Evolutionary conservation across 2,888 invertebrate genomes (phyloP), one percentile per base, ranked within the genome.

Genomic region (Drosophila subquinaria): DNA sequence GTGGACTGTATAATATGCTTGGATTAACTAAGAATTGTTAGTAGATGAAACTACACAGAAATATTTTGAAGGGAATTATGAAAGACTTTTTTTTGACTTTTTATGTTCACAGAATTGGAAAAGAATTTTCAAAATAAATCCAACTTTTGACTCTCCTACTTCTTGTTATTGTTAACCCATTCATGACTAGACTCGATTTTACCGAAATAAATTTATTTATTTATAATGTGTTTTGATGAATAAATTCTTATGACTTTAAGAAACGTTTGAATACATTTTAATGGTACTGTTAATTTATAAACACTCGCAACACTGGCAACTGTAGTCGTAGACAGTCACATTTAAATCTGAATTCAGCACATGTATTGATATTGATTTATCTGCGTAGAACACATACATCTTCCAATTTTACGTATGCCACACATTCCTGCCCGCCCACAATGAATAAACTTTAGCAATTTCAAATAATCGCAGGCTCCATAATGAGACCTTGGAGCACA

Each of bases 361-460:
- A 87, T 84, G 84, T 80, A 76, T 84, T 81, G 76, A 69, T 84
- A 87, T 84, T 84, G 84, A 84, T 87, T 84, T 84, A 84, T 84
- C 62, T 87, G 56, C 51, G 27, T 47, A 45, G 61, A 56, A 67
- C 63, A 74, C 82, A 87, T 84, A 84, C 65, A 83, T 83, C 83
- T 81, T 75, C 71, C 73, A 84, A 60, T 75, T 80, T 76, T 80
- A 79, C 84, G 82, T 84, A 84, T 84, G 82, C 82, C 69, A 64
- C 82, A 73, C 76, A 81, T 69, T 70, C 72, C 68, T 35, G 57
- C 51, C 52, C 69, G 61, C 70, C 66, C 72, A 73, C 77, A 79
- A 82, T 76, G 88, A 87, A 87, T 83, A 86, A 86, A 86, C 90
- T 86, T 86, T 90, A 69, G 86, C 90, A 90, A 90, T 86, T 86